A percentile compares a stretch with the other conserved stretches of the same genome.
Evolutionary conservation across 1,140 invertebrate genomes (phyloP).

Genomic region (Listronotus oregonensis): DNA sequence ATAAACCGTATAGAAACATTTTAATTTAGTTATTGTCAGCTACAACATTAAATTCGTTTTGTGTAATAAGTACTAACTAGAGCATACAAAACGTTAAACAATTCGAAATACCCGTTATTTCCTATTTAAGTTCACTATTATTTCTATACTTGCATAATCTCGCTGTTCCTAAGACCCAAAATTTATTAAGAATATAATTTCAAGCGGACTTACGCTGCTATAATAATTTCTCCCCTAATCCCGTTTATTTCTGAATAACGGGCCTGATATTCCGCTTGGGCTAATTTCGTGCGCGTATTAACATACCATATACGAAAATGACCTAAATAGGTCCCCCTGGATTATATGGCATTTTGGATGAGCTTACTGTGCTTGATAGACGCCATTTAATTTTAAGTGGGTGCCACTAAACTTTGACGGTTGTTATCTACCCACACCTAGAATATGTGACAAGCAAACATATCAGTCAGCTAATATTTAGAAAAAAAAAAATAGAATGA

Average conservation of each 20-base stretch:
- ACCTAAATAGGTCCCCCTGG: conserved; percentile 27
- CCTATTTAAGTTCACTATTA: background rate
- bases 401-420: conserved; percentile 14
- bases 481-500: conserved; percentile 10
- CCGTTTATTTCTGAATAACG: conserved; percentile 35
- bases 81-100: too few species aligned
- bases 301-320: conserved; percentile 37
- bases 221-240: conserved; percentile 30
- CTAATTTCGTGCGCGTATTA: conserved; percentile 33
- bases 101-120: too few species aligned
- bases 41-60: too few species aligned
- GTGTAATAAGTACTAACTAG: too few species aligned
- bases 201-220: conserved; percentile 24
- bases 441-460: conserved; percentile 5
- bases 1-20: too few species aligned
- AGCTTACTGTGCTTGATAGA: conserved; percentile 20
- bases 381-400: conserved; percentile 27
- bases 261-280: conserved; percentile 25
- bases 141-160: conserved; percentile 17
- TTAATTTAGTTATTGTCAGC: too few species aligned
- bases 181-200: conserved; percentile 36
- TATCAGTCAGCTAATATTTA: conserved; percentile 11
- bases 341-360: conserved; percentile 26
- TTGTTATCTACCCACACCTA: too few species aligned
- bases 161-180: conserved; percentile 23